These are phyloP conservation scores for Sclerurus mexicanus DNA, from an alignment of 2,113 vertebrate genomes.

Conservation along the genomic window DNA sequence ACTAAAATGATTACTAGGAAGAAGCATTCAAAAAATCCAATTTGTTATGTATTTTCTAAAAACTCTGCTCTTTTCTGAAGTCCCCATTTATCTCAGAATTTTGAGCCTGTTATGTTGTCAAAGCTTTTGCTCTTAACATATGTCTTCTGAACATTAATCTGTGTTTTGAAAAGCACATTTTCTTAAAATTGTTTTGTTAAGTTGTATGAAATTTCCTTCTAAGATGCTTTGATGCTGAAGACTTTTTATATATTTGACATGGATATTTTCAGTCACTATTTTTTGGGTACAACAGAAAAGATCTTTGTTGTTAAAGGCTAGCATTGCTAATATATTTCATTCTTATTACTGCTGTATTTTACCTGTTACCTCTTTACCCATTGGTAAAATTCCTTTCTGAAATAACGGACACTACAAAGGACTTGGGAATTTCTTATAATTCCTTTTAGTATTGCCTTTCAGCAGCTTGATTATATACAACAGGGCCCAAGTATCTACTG, in stretches of 20 bases:
- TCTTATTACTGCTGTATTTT: not conserved
- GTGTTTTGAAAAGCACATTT: not conserved
- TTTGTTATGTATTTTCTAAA: constrained; percentile 12
- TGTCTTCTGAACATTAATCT: constrained; percentile 16
- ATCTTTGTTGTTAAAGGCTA: not conserved
- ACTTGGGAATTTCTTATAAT: not conserved
- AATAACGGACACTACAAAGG: not conserved
- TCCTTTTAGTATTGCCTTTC: not conserved
- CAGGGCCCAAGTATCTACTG: not conserved
- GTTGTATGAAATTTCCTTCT: not conserved
- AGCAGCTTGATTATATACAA: not conserved
- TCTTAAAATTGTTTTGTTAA: not conserved
- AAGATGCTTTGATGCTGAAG: not conserved
- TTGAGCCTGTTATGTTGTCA: constrained; percentile 23
- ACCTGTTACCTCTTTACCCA: not conserved
- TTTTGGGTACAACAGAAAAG: not conserved
- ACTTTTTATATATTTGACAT: not conserved
- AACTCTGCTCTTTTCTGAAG: not conserved
- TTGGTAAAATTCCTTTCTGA: not conserved
- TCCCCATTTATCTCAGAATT: constrained; percentile 29
- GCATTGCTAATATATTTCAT: not conserved
- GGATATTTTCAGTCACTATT: not conserved
- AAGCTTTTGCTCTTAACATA: constrained; percentile 27
- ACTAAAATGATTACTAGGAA: constrained; percentile 14
- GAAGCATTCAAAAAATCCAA: not conserved